Base-by-base conservation (phyloP, 2,888 invertebrate species). In the Camptogramma bilineatum region DNA sequence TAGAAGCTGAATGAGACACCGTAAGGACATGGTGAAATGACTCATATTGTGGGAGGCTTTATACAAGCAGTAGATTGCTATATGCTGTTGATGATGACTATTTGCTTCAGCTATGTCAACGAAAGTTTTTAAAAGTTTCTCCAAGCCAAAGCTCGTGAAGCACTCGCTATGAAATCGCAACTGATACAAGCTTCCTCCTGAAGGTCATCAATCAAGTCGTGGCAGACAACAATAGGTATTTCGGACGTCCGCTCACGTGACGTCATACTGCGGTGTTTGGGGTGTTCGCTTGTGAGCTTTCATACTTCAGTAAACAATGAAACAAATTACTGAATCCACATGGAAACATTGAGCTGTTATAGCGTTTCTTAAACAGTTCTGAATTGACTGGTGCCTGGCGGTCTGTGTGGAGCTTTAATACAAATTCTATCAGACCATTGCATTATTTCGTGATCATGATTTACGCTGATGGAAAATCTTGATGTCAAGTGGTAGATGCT, bases 181-280 rank as follows among this genome's bases (percentile, higher is more conserved):
- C 34, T 18, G 19, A 55, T n/a, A 60, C 19, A 9, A 42, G 17
- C 18, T 21, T 17, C 48, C 21, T 57, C 60, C 58, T 65, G 73
- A 77, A 75, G 73, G 78, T 72, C 72, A 68, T 74, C 68, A 73
- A 74, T 76, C 74, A 75, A 68, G 69, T 57, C 52, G 66, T 58
- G 73, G 69, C 82, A 84, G 83, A 84, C 84, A 83, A 85, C 85
- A 88, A 88, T 87, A 77, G 80, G 76, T 72, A 71, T 78, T 76
- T 74, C 71, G 78, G 75, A 76, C 75, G 76, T 75, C 75, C 78
- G 72, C 74, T 72, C 73, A 62, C 58, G 52, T 84, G 83, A 85
- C 84, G 83, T 87, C 82, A 86, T 69, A 75, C 74, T 82, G 83
- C 79, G 82, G 82, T 75, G 77, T 74, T 82, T 80, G 75, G 71